Evolutionary conservation across 2,797 vertebrate species (phyloP).

Genomic region (Valencia hispanica): DNA sequence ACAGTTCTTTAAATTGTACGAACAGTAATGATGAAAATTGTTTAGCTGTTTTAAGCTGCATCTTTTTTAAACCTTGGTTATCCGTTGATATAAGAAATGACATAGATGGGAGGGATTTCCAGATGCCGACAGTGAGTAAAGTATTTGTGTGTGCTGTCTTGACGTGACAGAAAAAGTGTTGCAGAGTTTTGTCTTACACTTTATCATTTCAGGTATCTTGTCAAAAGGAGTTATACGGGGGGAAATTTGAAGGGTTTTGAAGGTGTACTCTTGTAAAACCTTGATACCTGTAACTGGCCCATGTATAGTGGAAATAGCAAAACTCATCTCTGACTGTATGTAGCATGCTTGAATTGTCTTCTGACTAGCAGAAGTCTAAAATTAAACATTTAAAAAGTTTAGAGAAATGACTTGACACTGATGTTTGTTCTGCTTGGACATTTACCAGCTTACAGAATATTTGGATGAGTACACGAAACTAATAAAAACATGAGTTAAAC

Average conservation of each 20-base stretch:
- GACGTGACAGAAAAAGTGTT: no score
- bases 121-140: neutral
- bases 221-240: neutral
- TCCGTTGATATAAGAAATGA: neutral
- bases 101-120: neutral
- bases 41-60: neutral
- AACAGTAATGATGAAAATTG: neutral
- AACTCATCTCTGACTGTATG: slow-evolving; percentile 2
- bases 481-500: neutral
- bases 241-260: neutral
- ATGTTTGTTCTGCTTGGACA: slow-evolving; percentile 11
- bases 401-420: neutral
- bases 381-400: slow-evolving; percentile 12
- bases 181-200: neutral
- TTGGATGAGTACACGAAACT: slow-evolving; percentile 21
- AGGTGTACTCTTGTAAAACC: neutral
- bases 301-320: no score
- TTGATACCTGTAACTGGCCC: neutral
- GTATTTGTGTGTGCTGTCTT: neutral
- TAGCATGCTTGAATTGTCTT: slow-evolving; percentile 22
- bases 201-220: neutral
- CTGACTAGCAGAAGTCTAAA: slow-evolving; percentile 10
- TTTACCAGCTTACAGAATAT: neutral
- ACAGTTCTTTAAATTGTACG: neutral
- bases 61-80: neutral